phyloP scores from a whole-genome alignment of 2,797 vertebrate genomes.

The Rhynchotus rufescens region DNA sequence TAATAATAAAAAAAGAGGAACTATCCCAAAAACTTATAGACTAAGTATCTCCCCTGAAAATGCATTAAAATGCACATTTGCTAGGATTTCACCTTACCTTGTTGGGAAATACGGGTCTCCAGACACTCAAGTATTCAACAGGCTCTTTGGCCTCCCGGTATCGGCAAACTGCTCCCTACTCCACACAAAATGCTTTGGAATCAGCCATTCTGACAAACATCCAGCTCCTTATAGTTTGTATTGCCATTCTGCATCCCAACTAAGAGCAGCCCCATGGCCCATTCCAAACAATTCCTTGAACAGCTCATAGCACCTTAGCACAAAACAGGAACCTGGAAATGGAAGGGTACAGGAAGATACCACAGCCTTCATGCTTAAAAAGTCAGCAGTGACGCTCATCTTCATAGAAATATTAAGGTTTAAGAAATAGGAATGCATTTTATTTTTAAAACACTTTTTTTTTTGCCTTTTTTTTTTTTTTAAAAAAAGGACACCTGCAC shows the following conservation, averaged over 20 bases:
- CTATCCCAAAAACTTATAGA: constrained; percentile 55
- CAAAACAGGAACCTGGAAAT: constrained; percentile 56
- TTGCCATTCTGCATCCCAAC: constrained; percentile 62
- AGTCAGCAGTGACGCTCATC: constrained; percentile 68
- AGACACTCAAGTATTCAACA: constrained; percentile 76
- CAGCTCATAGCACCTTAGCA: constrained; percentile 41
- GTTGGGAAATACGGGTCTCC: constrained; percentile 78
- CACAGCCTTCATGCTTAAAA: constrained; percentile 70
- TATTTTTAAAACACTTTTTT: constrained; percentile 64
- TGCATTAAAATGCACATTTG: constrained; percentile 59
- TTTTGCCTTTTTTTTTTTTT: not conserved
- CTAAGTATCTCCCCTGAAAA: constrained; percentile 62
- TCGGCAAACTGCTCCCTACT: constrained; percentile 59
- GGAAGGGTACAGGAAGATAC: constrained; percentile 59
- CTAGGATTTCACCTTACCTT: constrained; percentile 80
- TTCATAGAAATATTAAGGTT: constrained; percentile 70
- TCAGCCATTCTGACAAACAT: constrained; percentile 63
- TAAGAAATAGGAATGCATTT: constrained; percentile 73
- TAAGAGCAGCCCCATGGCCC: constrained; percentile 50
- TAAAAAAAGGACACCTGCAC: constrained; percentile 58
- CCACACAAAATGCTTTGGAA: constrained; percentile 64
- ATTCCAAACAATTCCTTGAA: constrained; percentile 65
- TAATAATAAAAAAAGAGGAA: not conserved
- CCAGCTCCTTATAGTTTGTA: constrained; percentile 66
- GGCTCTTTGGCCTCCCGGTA: constrained; percentile 77